phyloP scores from a whole-genome alignment of 2,888 invertebrate species.

The Meta bourneti region DNA sequence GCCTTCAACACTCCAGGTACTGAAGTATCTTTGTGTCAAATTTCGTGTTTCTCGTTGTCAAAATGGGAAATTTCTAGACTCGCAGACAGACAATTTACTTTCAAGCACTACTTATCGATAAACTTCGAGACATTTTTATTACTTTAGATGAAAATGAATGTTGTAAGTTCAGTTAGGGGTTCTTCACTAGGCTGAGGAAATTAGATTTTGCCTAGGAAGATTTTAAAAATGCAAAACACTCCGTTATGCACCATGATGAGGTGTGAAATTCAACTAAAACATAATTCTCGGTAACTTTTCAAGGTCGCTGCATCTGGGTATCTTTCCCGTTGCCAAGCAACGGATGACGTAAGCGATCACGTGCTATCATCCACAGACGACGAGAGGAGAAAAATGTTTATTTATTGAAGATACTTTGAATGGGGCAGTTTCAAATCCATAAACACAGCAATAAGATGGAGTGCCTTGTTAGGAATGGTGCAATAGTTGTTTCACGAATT shows the following conservation, averaged over 20 bases:
- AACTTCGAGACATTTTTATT: too few species aligned
- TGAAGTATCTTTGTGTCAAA: too few species aligned
- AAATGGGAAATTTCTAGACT: too few species aligned
- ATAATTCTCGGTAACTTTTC: constrained; percentile 3
- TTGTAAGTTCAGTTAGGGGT: too few species aligned
- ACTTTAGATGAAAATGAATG: too few species aligned
- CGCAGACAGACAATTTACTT: too few species aligned
- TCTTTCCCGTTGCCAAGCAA: constrained; percentile 7
- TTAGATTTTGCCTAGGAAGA: background rate
- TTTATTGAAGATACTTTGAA: constrained; percentile 38
- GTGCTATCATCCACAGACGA: constrained; percentile 29
- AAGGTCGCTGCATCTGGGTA: constrained; percentile 17
- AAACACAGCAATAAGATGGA: constrained; percentile 2
- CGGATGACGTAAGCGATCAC: constrained; percentile 45
- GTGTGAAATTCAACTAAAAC: background rate
- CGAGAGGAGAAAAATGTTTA: constrained; percentile 17
- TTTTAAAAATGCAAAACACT: background rate
- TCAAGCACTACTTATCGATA: too few species aligned
- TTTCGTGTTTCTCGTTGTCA: too few species aligned
- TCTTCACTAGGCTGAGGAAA: background rate
- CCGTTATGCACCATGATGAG: background rate
- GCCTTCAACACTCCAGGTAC: too few species aligned
- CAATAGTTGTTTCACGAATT: background rate
- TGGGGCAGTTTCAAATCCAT: constrained; percentile 34
- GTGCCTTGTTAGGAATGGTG: background rate